These are phyloP conservation scores for Agonum fuliginosum DNA, from an alignment of 2,888 invertebrate species.

Conservation along the genomic window DNA sequence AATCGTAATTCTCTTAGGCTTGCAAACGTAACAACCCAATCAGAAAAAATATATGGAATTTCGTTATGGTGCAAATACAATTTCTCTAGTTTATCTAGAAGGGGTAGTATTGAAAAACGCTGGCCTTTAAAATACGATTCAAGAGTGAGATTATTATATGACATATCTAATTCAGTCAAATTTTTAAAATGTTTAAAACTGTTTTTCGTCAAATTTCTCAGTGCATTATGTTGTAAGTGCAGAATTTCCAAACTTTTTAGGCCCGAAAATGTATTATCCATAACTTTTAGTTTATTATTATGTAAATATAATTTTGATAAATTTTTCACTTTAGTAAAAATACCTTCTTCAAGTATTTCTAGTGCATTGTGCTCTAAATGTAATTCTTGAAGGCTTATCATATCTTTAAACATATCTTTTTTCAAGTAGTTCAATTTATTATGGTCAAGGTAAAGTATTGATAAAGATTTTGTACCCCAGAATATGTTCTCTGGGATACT, in stretches of 20 bases:
- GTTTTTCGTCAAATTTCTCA: not conserved
- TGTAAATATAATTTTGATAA: conserved; percentile 31
- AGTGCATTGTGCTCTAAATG: conserved; percentile 39
- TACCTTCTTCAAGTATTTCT: conserved; percentile 16
- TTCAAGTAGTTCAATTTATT: conserved; percentile 32
- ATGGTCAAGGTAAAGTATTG: conserved; percentile 1
- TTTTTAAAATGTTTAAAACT: conserved; percentile 30
- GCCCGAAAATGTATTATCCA: conserved; percentile 38
- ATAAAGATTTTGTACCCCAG: conserved; percentile 29
- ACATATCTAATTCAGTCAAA: conserved; percentile 36
- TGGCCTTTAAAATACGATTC: not conserved
- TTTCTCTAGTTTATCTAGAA: conserved; percentile 13
- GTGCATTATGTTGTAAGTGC: conserved; percentile 29
- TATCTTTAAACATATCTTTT: conserved; percentile 43
- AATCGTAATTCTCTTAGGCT: conserved; percentile 29
- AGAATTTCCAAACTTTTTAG: conserved; percentile 23
- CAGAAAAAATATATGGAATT: conserved; percentile 30
- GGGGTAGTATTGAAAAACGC: conserved; percentile 8
- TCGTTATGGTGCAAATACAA: conserved; percentile 44
- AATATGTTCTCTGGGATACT: conserved; percentile 41
- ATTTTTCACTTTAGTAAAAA: conserved; percentile 22
- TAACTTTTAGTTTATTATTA: conserved; percentile 13
- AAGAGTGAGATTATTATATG: conserved; percentile 33
- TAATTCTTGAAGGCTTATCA: not conserved
- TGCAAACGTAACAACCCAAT: conserved; percentile 6